A percentile compares a stretch with the other conserved stretches of the same genome.
phyloP scores from a whole-genome alignment of 2,797 vertebrate genomes.

The Pyrocephalus nanus region DNA sequence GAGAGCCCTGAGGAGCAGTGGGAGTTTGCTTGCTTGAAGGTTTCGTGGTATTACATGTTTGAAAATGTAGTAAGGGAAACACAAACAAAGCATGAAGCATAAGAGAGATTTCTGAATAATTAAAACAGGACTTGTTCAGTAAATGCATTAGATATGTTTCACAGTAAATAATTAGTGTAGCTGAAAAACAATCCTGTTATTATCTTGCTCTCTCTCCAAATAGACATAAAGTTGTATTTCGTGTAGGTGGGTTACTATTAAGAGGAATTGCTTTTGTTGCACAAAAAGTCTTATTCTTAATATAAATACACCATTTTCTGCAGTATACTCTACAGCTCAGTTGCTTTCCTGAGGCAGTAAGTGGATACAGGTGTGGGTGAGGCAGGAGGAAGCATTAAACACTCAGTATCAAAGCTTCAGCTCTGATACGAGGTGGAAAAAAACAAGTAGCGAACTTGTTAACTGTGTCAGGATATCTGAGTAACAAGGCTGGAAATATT shows the following conservation, averaged over 20 bases:
- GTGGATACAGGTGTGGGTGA: neutral
- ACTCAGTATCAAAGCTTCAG: neutral
- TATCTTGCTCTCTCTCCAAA: neutral
- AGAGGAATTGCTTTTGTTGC: neutral
- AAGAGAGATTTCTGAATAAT: neutral
- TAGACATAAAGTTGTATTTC: neutral
- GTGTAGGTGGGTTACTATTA: neutral
- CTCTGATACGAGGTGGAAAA: neutral
- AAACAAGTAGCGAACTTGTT: neutral
- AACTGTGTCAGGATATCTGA: neutral
- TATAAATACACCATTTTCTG: neutral
- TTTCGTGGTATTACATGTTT: neutral
- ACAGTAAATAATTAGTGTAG: neutral
- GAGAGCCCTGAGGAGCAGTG: neutral
- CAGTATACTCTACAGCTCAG: neutral
- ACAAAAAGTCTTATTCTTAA: neutral
- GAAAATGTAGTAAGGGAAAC: neutral
- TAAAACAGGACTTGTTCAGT: neutral
- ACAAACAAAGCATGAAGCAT: neutral
- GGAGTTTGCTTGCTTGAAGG: neutral
- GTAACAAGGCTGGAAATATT: neutral
- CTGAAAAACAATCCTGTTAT: neutral
- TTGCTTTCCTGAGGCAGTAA: neutral
- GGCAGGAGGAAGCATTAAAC: neutral
- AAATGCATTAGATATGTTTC: neutral